A percentile compares a stretch with the other conserved stretches of the same genome.
Conservation (phyloP, 2,797 vertebrate genomes). For the Hirundo rustica region DNA sequence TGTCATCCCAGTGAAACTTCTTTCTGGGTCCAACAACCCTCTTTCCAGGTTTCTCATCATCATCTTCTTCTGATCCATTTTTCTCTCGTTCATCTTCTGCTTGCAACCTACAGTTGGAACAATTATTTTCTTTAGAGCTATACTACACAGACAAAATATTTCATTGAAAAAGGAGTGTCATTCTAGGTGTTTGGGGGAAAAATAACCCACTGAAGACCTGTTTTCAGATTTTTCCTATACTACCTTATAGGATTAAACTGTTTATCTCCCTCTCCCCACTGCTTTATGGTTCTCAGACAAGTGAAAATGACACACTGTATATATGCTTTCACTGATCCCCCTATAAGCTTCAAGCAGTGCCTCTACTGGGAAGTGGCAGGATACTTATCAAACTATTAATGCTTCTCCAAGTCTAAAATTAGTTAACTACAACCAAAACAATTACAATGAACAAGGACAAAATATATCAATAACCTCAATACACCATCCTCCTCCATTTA, state of each 20-base stretch:
- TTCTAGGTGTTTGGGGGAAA: not conserved
- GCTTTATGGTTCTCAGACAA: not conserved
- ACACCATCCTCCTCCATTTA: not conserved
- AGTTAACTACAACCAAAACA: not conserved
- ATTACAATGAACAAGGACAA: not conserved
- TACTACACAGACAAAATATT: not conserved
- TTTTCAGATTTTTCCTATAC: not conserved
- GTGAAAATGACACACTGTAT: not conserved
- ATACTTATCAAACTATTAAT: not conserved
- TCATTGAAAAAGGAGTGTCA: not conserved
- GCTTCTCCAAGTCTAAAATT: not conserved
- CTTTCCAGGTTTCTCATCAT: constrained; percentile 96
- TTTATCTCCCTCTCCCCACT: not conserved
- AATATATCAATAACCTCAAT: not conserved
- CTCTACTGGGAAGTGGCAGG: not conserved
- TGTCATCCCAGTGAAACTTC: constrained; percentile 96
- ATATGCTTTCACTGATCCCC: not conserved
- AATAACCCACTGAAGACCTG: not conserved
- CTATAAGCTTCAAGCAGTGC: not conserved
- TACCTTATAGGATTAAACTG: not conserved
- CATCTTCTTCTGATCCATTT: constrained; percentile 94
- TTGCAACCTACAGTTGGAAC: constrained; percentile 80
- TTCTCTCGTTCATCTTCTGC: constrained; percentile 89
- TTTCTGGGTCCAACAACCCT: constrained; percentile 95
- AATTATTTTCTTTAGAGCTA: not conserved